Evolutionary conservation across 2,888 invertebrate species (phyloP), one percentile per base, ranked within the genome.

Genomic region (Perithous albicinctus): DNA sequence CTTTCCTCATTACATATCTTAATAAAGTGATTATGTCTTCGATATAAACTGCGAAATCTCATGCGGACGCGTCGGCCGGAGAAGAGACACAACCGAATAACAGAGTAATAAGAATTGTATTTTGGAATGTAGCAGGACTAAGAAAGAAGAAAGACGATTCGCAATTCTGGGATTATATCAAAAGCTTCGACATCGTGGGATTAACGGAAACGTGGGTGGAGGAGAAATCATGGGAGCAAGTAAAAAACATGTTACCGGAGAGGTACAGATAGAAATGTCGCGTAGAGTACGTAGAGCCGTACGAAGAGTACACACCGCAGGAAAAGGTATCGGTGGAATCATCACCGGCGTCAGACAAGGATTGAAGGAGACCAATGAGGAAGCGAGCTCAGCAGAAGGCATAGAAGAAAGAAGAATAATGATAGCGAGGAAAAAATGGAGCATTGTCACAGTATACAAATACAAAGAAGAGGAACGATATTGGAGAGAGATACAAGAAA

Each of bases 181-280:
- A 26, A 56, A 12, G 1, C 6, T 29, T 29, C 29, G 54, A 56
- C 10, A 26, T 26, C 2, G 12, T 26, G 8, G 26, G 1, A 8
- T 12, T 56, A 26, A 26, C 26, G 29, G 54, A 56, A 56, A 56
- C 54, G 12, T 56, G 54, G 54, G 29, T 26, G 12, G 54, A 56
- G 26, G 20, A 18, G 51, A 1, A n/a, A 18, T 51, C 8, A 26
- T 29, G 26, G 12, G 1, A 29, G n/a, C 54, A 56, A 26, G 54
- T 10, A 7, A 29, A 59, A 15, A 32, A 29, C n/a, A 12, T n/a
- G 1, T n/a, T 32, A 59, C n/a, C 59, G 15, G 26, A 5, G 54
- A 1, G 18, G 10, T 54, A 54, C 23, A 54, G 26, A 23, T 26
- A 2, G 26, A 54, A 54, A 12, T 54, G 4, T 1, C n/a, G n/a